Conservation (phyloP, 2,113 vertebrate species). For the Crocuta crocuta region DNA sequence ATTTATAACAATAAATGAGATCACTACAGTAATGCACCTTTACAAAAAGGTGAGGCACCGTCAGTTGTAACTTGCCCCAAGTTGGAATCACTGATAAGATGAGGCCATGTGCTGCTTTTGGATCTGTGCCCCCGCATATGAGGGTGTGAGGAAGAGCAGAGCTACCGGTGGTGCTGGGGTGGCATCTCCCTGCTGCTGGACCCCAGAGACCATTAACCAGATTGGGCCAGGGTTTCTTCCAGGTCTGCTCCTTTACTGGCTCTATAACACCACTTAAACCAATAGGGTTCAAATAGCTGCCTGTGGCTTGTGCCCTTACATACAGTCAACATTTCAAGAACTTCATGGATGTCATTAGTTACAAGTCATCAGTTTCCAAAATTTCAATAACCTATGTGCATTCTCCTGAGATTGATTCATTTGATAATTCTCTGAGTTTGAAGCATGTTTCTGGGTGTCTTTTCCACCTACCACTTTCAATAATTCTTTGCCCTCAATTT, state of each 20-base stretch:
- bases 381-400: not conserved
- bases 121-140: not conserved
- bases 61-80: not conserved
- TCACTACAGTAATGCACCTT: fast-evolving
- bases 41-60: not conserved
- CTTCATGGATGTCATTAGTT: not conserved
- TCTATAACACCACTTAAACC: not conserved
- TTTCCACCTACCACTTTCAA: not conserved
- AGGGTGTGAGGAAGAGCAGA: not conserved
- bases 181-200: not conserved
- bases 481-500: not conserved
- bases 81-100: not conserved
- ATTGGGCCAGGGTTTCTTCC: not conserved
- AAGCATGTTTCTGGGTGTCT: not conserved
- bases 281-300: not conserved
- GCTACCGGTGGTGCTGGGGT: fast-evolving
- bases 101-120: not conserved
- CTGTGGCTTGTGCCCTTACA: not conserved
- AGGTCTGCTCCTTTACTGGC: not conserved
- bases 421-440: no score
- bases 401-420: not conserved
- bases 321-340: not conserved
- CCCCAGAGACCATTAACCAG: fast-evolving
- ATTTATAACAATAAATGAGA: not conserved
- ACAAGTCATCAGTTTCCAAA: not conserved